Percentiles rank a stretch among this genome's conserved stretches.
phyloP scores from a whole-genome alignment of 1,140 invertebrate species.

The Megathymus violae region DNA sequence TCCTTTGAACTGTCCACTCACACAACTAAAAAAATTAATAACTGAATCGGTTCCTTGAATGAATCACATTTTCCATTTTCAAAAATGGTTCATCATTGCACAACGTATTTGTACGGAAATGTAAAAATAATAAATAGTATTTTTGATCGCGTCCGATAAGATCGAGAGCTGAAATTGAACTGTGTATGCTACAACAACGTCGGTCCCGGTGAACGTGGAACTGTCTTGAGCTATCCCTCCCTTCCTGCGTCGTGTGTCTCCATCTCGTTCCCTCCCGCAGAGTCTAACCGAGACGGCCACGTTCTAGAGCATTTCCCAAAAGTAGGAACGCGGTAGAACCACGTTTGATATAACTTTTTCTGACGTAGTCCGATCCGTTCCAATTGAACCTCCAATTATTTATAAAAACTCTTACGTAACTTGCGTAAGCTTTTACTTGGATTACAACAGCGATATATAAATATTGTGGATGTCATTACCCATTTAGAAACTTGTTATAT shows the following conservation, averaged over 20 bases:
- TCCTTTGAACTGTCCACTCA: constrained; percentile 45
- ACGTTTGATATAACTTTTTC: constrained; percentile 23
- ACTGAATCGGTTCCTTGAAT: constrained; percentile 52
- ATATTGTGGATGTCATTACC: too few relatives aligned
- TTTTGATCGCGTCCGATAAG: constrained; percentile 12
- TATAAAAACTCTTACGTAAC: constrained; percentile 20
- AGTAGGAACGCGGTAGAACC: constrained; percentile 23
- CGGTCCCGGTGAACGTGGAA: too few relatives aligned
- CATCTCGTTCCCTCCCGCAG: constrained; percentile 6
- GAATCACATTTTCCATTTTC: constrained; percentile 75
- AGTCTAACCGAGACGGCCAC: not conserved
- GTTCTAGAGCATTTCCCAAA: constrained; percentile 17
- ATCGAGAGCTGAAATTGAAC: constrained; percentile 9
- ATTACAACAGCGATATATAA: too few relatives aligned
- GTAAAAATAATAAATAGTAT: constrained; percentile 4
- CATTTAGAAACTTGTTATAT: too few relatives aligned
- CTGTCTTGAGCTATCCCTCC: constrained; percentile 12
- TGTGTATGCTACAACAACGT: not conserved
- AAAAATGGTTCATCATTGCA: constrained; percentile 75
- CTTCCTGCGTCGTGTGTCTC: constrained; percentile 9
- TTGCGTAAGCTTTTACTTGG: constrained; percentile 13
- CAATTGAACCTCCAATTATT: constrained; percentile 10
- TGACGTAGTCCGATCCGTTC: constrained; percentile 4
- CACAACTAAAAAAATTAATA: constrained; percentile 46
- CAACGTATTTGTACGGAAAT: constrained; percentile 18